Base-by-base conservation (phyloP, 2,888 invertebrate genomes). In the Trichopoda pennipes region DNA sequence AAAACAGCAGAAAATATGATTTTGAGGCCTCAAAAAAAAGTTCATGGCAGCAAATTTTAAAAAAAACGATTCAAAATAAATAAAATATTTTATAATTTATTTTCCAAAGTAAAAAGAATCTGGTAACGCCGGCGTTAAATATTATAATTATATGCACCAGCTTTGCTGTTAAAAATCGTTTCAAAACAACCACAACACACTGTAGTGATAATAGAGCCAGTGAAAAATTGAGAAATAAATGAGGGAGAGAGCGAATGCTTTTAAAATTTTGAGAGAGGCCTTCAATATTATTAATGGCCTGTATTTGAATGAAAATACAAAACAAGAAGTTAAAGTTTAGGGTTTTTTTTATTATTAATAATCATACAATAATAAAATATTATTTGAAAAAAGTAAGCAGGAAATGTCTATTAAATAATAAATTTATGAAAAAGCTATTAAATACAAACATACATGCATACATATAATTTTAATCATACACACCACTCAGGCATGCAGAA, bases 101-200 rank as follows among this genome's bases (percentile, higher is more conserved):
- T n/a, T n/a, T n/a, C n/a, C n/a, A n/a, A n/a, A n/a, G n/a, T n/a
- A n/a, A n/a, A n/a, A n/a, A n/a, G n/a, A n/a, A n/a, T n/a, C n/a
- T n/a, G n/a, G n/a, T n/a, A n/a, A n/a, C n/a, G n/a, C n/a, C n/a
- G n/a, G n/a, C n/a, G n/a, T n/a, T n/a, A n/a, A n/a, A n/a, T n/a
- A n/a, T 60, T 53, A 60, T 70, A 79, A 82, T 79, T 47, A 76
- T 79, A 76, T 84, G 77, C 80, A 61, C 63, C 69, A 73, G 80
- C 85, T 86, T 85, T 69, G 66, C 49, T 58, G 61, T 63, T 74
- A 74, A 56, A 32, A 55, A 17, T 19, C 1, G 1, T 0, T 35
- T 32, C 12, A 55, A 64, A 74, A 63, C 42, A 63, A 73, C 32
- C 47, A 55, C 10, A 74, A 74, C 23, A 3, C 28, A 42, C 16